These are phyloP conservation scores for Oreocharis arfaki DNA, from an alignment of 2,113 vertebrate genomes.

Conservation along the genomic window DNA sequence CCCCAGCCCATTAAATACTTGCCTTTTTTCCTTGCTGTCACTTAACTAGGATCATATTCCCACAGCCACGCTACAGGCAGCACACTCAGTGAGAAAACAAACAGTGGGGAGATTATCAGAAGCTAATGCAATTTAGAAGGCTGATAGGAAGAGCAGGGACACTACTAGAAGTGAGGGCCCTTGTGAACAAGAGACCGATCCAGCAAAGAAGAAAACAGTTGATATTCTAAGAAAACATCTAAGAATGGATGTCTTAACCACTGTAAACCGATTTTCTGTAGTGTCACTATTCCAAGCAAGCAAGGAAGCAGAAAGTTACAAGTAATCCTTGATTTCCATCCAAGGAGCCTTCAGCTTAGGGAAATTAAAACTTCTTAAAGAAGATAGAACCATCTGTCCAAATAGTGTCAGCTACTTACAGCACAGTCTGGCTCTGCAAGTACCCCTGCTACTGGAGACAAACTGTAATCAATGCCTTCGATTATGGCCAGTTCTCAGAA, in stretches of 20 bases:
- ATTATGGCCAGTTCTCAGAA: background rate
- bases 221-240: background rate
- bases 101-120: background rate
- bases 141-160: background rate
- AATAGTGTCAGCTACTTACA: background rate
- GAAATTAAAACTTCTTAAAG: slow-evolving; percentile 39
- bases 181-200: background rate
- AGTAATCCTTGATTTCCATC: slow-evolving; percentile 47
- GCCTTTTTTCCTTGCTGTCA: background rate
- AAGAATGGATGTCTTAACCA: background rate
- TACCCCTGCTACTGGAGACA: background rate
- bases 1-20: background rate
- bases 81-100: background rate
- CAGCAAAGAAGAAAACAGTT: background rate
- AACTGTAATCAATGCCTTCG: background rate
- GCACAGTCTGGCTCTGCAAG: background rate
- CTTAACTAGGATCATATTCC: background rate
- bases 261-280: slow-evolving; percentile 14
- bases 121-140: background rate
- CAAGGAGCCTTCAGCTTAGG: slow-evolving; percentile 27
- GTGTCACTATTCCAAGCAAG: slow-evolving; percentile 23
- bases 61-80: background rate
- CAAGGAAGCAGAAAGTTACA: slow-evolving; percentile 8
- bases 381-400: slow-evolving; percentile 52
- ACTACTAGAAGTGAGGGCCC: background rate